Evolutionary conservation across 2,797 vertebrate genomes (phyloP), one percentile per base, ranked within the genome.

Genomic region (Phalloptychus januarius): DNA sequence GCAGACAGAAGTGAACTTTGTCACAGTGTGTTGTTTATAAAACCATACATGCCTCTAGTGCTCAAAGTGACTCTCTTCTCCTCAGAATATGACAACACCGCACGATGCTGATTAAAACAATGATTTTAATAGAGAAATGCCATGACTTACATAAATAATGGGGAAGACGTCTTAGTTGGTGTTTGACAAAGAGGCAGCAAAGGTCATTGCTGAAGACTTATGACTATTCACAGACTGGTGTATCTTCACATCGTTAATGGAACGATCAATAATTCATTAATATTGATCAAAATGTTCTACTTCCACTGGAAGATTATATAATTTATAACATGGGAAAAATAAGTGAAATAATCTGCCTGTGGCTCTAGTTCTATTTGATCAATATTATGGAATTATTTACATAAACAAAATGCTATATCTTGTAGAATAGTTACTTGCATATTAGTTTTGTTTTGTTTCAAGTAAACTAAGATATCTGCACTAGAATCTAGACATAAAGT

Each of bases 1-100:
- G 63, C 10, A 67, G 36, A 67, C 36, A 67, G 20, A 67, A 67
- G 36, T 40, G 63, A 67, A 67, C 33, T 67, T 67, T 67, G 63
- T 40, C 1, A 4, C 63, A 40, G 36, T 23, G 63, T 40, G 18
- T 67, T 40, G 33, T 23, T 67, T 67, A 11, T 67, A 18, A 23
- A 38, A 25, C 10, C 20, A 67, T 38, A 67, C 40, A 23, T 67
- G 33, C 10, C 8, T 67, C 18, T 67, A 23, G 16, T 12, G 23
- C 20, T 20, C 23, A 4, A 36, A 67, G 36, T 67, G 36, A 63
- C 58, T 63, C 31, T 33, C 31, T 6, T 61, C 58, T 58, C 56
- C 28, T 15, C 56, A 31, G 56, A 61, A 61, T 13, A 33, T 61
- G n/a, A 61, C 5, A 33, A 33, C 28, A 31, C 56, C 2, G 15